A percentile compares a stretch with the other conserved stretches of the same genome.
phyloP scores from a whole-genome alignment of 2,797 vertebrate genomes.

The Gymnoscopelus braueri region DNA sequence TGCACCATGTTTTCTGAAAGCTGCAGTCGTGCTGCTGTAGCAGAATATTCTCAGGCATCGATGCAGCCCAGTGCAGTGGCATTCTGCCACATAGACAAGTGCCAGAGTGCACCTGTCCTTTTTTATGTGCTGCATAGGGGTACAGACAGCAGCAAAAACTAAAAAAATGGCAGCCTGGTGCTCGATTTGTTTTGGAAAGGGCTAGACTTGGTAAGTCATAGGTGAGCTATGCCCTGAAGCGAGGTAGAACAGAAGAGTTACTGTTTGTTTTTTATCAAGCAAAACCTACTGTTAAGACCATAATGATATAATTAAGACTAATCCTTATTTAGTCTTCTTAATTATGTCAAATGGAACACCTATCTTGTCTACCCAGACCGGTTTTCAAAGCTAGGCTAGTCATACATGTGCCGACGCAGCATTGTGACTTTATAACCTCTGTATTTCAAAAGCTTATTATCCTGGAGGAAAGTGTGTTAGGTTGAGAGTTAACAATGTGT shows the following conservation, averaged over 20 bases:
- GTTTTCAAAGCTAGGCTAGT: slow-evolving; percentile 26
- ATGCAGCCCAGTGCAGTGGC: slow-evolving; percentile 61
- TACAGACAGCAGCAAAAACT: too few relatives aligned
- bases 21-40: slow-evolving; percentile 46
- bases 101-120: slow-evolving; percentile 61
- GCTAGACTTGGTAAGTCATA: neutral
- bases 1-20: slow-evolving; percentile 18
- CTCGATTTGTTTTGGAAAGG: slow-evolving; percentile 5
- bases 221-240: slow-evolving; percentile 15
- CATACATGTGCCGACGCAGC: slow-evolving; percentile 33
- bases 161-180: neutral
- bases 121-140: slow-evolving; percentile 20
- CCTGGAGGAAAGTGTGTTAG: slow-evolving; percentile 22
- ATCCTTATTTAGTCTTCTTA: slow-evolving; percentile 29
- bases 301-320: slow-evolving; percentile 27
- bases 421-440: slow-evolving; percentile 35
- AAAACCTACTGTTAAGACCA: slow-evolving; percentile 14
- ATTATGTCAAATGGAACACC: slow-evolving; percentile 21
- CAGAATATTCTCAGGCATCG: slow-evolving; percentile 75
- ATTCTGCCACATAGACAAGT: slow-evolving; percentile 55
- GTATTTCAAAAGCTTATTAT: slow-evolving; percentile 47
- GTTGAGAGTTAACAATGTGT: slow-evolving; percentile 10
- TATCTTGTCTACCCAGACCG: slow-evolving; percentile 32
- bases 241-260: slow-evolving; percentile 1
- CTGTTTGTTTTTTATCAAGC: slow-evolving; percentile 7